Conservation (phyloP, 2,888 invertebrate genomes). For the Temnothorax ravouxi region DNA sequence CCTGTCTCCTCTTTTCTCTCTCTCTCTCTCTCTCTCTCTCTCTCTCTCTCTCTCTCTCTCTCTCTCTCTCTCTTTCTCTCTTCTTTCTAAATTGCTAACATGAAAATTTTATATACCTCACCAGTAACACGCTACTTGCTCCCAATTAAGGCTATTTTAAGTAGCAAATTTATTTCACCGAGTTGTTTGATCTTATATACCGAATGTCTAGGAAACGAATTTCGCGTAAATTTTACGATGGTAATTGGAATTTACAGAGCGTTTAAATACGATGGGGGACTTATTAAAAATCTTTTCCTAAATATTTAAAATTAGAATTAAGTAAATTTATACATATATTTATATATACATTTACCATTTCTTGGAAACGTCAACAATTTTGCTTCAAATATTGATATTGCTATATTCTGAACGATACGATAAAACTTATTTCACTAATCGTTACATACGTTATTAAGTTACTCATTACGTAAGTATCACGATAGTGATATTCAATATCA, state of each 20-base stretch:
- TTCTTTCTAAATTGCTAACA: not conserved
- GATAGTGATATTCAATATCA: not conserved
- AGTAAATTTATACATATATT: not conserved
- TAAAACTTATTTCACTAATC: conserved; percentile 11
- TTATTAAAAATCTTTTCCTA: conserved; percentile 3
- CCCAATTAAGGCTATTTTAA: conserved; percentile 12
- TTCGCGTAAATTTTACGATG: not conserved
- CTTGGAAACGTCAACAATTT: not conserved
- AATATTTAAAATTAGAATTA: not conserved
- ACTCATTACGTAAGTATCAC: not conserved
- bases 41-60: not conserved
- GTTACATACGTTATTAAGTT: not conserved
- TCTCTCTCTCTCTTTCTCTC: not conserved
- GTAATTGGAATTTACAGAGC: not conserved
- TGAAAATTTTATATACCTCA: not conserved
- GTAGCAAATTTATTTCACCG: not conserved
- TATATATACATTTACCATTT: not conserved
- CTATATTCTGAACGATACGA: not conserved
- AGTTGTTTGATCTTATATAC: conserved; percentile 32
- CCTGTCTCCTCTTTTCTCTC: not conserved
- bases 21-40: not conserved
- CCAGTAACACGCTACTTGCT: not conserved
- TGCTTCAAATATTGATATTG: conserved; percentile 1
- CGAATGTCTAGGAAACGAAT: not conserved
- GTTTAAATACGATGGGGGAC: conserved; percentile 15